Conservation (phyloP, 1,140 invertebrate genomes). For the Drosophila cardini region DNA sequence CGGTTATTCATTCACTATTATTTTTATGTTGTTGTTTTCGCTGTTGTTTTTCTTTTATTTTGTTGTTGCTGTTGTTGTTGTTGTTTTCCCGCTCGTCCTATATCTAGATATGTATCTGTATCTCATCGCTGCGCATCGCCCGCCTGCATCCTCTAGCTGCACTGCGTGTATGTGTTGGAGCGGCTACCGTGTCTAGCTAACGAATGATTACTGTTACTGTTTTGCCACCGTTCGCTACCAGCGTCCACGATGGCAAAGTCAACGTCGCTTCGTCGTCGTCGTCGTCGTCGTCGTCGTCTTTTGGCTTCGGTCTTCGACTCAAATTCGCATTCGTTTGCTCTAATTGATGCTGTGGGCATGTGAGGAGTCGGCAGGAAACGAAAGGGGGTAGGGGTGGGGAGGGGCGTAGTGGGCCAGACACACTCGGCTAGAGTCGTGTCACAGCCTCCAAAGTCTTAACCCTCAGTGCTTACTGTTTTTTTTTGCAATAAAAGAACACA, state of each 20-base stretch:
- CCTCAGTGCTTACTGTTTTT: too few relatives aligned
- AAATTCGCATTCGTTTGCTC: conserved; percentile 13
- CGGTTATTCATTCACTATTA: conserved; percentile 46
- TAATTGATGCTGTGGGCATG: conserved; percentile 24
- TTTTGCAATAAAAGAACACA: too few relatives aligned
- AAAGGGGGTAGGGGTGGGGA: too few relatives aligned
- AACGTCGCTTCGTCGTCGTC: neutral
- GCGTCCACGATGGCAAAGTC: too few relatives aligned
- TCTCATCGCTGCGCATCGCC: conserved; percentile 18
- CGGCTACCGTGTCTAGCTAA: conserved; percentile 53
- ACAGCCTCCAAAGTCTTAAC: neutral
- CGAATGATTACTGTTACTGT: conserved; percentile 52
- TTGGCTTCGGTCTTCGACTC: neutral
- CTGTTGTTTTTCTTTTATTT: too few relatives aligned
- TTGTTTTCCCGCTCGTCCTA: conserved; percentile 39
- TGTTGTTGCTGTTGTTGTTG: too few relatives aligned
- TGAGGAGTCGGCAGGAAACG: too few relatives aligned
- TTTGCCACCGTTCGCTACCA: conserved; percentile 16
- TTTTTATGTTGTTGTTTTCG: too few relatives aligned
- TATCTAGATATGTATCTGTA: conserved; percentile 31
- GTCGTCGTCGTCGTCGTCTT: conserved; percentile 20
- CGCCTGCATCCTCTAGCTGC: neutral
- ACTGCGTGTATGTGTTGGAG: conserved; percentile 18
- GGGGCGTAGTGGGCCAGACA: neutral
- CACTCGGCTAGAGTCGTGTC: conserved; percentile 8